Conservation (phyloP, 2,888 invertebrate genomes). For the Troglohyphantes excavatus region DNA sequence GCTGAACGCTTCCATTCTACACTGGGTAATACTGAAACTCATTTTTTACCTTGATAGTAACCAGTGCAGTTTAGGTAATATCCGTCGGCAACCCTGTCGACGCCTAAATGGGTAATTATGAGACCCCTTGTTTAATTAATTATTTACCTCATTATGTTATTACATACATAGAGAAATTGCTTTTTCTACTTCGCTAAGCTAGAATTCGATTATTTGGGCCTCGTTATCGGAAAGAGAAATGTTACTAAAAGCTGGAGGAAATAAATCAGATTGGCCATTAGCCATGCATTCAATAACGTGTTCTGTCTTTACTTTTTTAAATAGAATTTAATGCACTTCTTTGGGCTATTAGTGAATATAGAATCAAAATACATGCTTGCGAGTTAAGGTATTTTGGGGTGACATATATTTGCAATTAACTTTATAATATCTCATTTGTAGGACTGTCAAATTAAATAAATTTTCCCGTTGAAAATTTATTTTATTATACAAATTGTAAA, state of each 20-base stretch:
- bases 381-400: no score
- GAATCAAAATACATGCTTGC: no score
- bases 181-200: background rate
- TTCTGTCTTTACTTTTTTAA: no score
- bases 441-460: no score
- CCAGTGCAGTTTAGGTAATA: conserved; percentile 22
- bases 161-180: conserved; percentile 7
- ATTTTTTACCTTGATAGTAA: conserved; percentile 1
- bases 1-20: no score
- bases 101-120: conserved; percentile 47
- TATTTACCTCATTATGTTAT: conserved; percentile 60
- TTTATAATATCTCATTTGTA: no score
- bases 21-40: no score
- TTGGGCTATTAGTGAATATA: no score
- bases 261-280: conserved; percentile 21
- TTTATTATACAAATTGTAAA: no score
- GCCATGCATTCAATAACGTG: background rate
- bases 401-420: no score
- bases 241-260: background rate
- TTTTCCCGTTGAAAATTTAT: no score
- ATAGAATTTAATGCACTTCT: no score
- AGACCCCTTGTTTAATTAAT: conserved; percentile 55
- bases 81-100: background rate
- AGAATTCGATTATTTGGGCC: background rate
- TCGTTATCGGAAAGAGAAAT: background rate